These are phyloP conservation scores for Perccottus glenii DNA, from an alignment of 2,113 vertebrate species.

Conservation along the genomic window DNA sequence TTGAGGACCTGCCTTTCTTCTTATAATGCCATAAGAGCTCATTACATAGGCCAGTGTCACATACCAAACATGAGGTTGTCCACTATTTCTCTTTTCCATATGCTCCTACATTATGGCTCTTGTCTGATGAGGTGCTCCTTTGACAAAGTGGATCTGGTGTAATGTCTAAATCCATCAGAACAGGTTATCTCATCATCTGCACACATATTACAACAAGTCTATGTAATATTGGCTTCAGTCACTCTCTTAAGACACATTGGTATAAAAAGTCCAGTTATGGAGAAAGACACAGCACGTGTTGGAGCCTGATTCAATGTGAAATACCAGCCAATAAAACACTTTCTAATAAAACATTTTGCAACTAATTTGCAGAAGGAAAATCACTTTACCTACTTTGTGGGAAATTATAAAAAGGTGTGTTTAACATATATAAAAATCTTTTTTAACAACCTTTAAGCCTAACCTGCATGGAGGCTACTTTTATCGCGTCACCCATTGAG, in stretches of 20 bases:
- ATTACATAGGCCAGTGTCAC: constrained; percentile 44
- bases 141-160: constrained; percentile 53
- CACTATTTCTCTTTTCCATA: constrained; percentile 63
- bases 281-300: constrained; percentile 23
- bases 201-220: background rate
- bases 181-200: constrained; percentile 67
- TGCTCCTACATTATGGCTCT: constrained; percentile 54
- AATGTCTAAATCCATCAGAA: constrained; percentile 66
- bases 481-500: background rate
- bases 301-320: constrained; percentile 24
- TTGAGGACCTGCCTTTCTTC: constrained; percentile 55
- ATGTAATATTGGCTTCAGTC: constrained; percentile 38
- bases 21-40: constrained; percentile 58
- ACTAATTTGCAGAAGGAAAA: background rate
- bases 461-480: too few species aligned
- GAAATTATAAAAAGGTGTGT: background rate
- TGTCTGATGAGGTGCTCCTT: constrained; percentile 58
- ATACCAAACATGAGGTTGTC: constrained; percentile 32
- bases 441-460: too few species aligned
- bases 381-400: background rate
- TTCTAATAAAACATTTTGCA: constrained; percentile 13
- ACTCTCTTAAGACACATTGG: constrained; percentile 2
- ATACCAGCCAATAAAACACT: constrained; percentile 10
- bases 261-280: constrained; percentile 23
- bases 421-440: too few species aligned